phyloP scores from a whole-genome alignment of 2,888 invertebrate genomes.

The Cerceris rybyensis region DNA sequence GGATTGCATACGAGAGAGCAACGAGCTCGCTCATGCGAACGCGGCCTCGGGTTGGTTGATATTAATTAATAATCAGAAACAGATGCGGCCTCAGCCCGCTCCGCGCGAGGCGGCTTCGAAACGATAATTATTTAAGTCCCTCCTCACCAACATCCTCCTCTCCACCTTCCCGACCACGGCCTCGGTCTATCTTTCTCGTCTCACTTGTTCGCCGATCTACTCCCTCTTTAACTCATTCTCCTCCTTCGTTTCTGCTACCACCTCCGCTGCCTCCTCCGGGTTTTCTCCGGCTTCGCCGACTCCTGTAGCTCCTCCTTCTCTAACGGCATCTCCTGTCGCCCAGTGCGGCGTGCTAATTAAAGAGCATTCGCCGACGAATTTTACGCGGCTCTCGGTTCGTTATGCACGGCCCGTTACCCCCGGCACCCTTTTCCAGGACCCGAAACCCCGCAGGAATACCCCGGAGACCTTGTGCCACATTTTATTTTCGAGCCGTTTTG shows the following conservation, averaged over 20 bases:
- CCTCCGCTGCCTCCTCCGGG: slow-evolving; percentile 4
- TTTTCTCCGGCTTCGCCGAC: slow-evolving; percentile 27
- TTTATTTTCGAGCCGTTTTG: slow-evolving; percentile 52
- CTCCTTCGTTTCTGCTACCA: slow-evolving; percentile 11
- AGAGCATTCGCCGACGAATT: slow-evolving; percentile 75
- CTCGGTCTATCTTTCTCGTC: slow-evolving; percentile 17
- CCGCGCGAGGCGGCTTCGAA: slow-evolving; percentile 67
- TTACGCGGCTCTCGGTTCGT: slow-evolving; percentile 73
- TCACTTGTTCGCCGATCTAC: slow-evolving; percentile 31
- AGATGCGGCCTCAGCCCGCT: slow-evolving; percentile 74
- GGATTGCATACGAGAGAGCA: slow-evolving; percentile 62
- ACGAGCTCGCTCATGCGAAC: slow-evolving; percentile 70
- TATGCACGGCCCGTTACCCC: slow-evolving; percentile 69
- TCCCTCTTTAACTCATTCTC: slow-evolving; percentile 12
- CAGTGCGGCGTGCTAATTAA: slow-evolving; percentile 75
- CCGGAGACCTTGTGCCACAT: slow-evolving; percentile 69
- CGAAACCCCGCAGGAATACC: slow-evolving; percentile 59
- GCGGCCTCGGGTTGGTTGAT: slow-evolving; percentile 75
- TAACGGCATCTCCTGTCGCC: slow-evolving; percentile 37
- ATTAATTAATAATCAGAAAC: slow-evolving; percentile 82
- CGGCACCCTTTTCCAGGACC: slow-evolving; percentile 59
- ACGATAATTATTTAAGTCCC: slow-evolving; percentile 79
- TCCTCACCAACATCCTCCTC: slow-evolving; percentile 42
- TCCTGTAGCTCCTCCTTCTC: slow-evolving; percentile 15
- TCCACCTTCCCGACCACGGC: neutral